Evolutionary conservation across 2,888 invertebrate genomes (phyloP).

Genomic region (Keiferia lycopersicella): DNA sequence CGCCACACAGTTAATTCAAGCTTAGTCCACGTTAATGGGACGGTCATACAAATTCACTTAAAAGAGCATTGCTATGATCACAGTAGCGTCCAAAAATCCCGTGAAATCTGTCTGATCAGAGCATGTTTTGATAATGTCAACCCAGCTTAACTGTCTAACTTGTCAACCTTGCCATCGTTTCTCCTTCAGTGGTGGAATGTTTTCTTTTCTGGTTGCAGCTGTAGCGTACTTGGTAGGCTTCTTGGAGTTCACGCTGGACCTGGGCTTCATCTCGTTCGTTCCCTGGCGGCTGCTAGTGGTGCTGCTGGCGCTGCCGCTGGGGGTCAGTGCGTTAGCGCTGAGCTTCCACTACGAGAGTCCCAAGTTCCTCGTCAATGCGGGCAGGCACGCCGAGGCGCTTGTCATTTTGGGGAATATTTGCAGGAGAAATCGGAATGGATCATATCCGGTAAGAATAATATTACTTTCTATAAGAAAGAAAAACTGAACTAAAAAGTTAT

Average conservation of each 20-base stretch:
- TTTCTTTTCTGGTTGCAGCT: slow-evolving; percentile 35
- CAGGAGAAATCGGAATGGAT: slow-evolving; percentile 58
- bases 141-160: no score
- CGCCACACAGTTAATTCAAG: no score
- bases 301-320: slow-evolving; percentile 74
- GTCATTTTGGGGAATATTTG: slow-evolving; percentile 80
- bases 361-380: slow-evolving; percentile 84
- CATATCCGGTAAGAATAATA: slow-evolving; percentile 41
- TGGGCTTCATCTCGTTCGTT: slow-evolving; percentile 43
- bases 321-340: slow-evolving; percentile 77
- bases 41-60: no score
- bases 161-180: no score
- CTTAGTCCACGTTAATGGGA: no score
- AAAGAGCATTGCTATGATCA: no score
- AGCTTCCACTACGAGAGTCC: slow-evolving; percentile 85
- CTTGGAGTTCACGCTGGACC: slow-evolving; percentile 40
- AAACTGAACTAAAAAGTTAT: no score
- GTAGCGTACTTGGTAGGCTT: slow-evolving; percentile 43
- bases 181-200: no score
- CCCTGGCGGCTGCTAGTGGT: slow-evolving; percentile 52
- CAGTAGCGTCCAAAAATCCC: no score
- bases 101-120: no score
- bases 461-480: no score
- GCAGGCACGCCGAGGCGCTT: slow-evolving; percentile 80
- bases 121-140: no score